Base-by-base conservation (phyloP, 2,797 vertebrate genomes). In the Oreochromis mossambicus region DNA sequence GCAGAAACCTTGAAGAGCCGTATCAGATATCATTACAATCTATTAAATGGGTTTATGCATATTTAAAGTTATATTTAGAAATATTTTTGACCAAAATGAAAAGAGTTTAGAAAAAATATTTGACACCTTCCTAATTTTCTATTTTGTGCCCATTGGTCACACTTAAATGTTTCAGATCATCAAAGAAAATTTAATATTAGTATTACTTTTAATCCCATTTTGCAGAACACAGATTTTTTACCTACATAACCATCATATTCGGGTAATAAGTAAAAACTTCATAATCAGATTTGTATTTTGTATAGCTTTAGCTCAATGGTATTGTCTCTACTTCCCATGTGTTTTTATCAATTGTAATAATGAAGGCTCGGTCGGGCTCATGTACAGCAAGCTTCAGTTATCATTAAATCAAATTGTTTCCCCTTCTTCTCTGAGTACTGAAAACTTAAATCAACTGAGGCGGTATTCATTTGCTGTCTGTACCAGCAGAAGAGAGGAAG, bases 341-440 rank as follows among this genome's bases (percentile, higher is more conserved):
- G 70, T 73, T 80, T 66, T 68, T 80, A 85, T 84, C 43, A 75
- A 13, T 55, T 70, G 34, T 50, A 50, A 50, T 76, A 56, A 66
- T 82, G 38, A 77, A 87, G 78, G 32, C 61, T 81, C 75, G 50
- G 51, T 21, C 10, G 73, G 83, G 43, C 51, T 79, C 9, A 13
- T 79, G 61, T 61, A 51, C 48, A 77, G 55, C 48, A 14, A 38
- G 51, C 38, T 75, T 46, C 21, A 79, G 26, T 63, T 46, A 70
- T 84, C 76, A 29, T 81, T 83, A 63, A 82, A 87, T 86, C 29
- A 77, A 85, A 86, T 77, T 54, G 34, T 80, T 51, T 80, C 50
- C 24, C 21, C 55, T 82, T 83, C 48, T 77, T 77, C 10, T 70
- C 34, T 4, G 4, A 89, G 46, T 48, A 56, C 24, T 50, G 21